phyloP scores from a whole-genome alignment of 2,797 vertebrate species.

The Sebastes matsubarae region DNA sequence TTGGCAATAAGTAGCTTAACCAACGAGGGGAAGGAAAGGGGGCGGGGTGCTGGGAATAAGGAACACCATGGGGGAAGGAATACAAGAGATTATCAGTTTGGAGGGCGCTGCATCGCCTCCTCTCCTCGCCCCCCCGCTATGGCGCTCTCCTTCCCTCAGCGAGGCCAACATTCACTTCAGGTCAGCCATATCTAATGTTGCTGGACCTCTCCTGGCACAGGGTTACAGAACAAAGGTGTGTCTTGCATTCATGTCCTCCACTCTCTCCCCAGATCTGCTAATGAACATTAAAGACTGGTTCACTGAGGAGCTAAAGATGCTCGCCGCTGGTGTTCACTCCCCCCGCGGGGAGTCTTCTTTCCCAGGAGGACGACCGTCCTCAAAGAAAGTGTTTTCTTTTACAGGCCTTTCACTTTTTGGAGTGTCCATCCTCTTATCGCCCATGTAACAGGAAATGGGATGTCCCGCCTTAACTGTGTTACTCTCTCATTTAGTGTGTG shows the following conservation, averaged over 20 bases:
- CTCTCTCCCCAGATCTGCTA: constrained; percentile 71
- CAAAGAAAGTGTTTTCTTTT: constrained; percentile 69
- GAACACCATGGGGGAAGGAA: constrained; percentile 72
- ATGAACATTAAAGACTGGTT: constrained; percentile 84
- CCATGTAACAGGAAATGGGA: constrained; percentile 55
- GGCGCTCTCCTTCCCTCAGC: constrained; percentile 29
- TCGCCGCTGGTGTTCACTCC: constrained; percentile 23
- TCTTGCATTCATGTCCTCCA: constrained; percentile 56
- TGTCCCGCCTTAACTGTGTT: constrained; percentile 5
- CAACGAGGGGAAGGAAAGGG: constrained; percentile 41
- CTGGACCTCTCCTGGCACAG: constrained; percentile 59
- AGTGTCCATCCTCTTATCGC: constrained; percentile 46
- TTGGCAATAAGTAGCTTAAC: constrained; percentile 81
- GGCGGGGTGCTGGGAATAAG: constrained; percentile 66
- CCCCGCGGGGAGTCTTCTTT: constrained; percentile 12
- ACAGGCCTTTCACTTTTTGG: constrained; percentile 49
- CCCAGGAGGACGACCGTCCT: constrained; percentile 45
- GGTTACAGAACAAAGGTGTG: constrained; percentile 74
- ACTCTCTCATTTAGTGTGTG: background rate
- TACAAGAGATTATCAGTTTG: constrained; percentile 79
- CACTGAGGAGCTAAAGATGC: constrained; percentile 76
- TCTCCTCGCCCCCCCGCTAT: constrained; percentile 36
- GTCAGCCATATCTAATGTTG: constrained; percentile 83
- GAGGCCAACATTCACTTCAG: constrained; percentile 80
- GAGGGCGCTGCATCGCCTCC: constrained; percentile 49